Conservation (phyloP, 1,140 invertebrate species). For the Drosophila parvula region DNA sequence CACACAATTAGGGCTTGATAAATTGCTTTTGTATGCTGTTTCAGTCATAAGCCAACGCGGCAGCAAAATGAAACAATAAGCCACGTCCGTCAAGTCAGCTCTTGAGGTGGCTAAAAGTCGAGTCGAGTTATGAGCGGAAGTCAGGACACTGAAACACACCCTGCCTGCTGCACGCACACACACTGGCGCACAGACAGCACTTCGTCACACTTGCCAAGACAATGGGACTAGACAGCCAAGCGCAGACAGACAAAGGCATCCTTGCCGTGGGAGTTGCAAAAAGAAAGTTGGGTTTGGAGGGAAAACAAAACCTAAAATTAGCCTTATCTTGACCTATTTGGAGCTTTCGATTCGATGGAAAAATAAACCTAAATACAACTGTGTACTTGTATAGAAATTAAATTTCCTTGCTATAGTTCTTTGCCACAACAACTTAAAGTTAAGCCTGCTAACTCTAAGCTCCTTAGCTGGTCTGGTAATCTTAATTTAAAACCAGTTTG, state of each 20-base stretch:
- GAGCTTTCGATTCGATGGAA: background rate
- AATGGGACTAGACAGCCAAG: slow-evolving; percentile 75
- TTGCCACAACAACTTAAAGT: too few species aligned
- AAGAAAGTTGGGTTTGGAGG: slow-evolving; percentile 9
- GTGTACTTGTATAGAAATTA: background rate
- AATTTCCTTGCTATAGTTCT: too few species aligned
- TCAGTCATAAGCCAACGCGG: slow-evolving; percentile 69
- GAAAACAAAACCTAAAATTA: slow-evolving; percentile 7
- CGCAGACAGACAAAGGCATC: slow-evolving; percentile 49
- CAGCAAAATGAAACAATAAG: slow-evolving; percentile 81
- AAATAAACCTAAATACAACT: background rate
- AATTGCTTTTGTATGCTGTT: slow-evolving; percentile 81
- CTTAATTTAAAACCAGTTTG: background rate
- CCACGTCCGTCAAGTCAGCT: slow-evolving; percentile 78
- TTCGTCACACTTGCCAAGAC: slow-evolving; percentile 67
- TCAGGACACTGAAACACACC: slow-evolving; percentile 47
- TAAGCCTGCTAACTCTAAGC: too few species aligned
- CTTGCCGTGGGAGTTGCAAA: background rate
- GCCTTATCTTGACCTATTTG: background rate
- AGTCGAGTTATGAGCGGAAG: slow-evolving; percentile 73
- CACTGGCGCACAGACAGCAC: slow-evolving; percentile 37
- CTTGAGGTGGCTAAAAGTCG: slow-evolving; percentile 75
- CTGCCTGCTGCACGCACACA: slow-evolving; percentile 6
- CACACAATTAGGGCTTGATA: slow-evolving; percentile 78
- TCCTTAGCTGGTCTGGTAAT: background rate